Evolutionary conservation across 2,113 vertebrate genomes (phyloP).

Genomic region (Verasper variegatus): DNA sequence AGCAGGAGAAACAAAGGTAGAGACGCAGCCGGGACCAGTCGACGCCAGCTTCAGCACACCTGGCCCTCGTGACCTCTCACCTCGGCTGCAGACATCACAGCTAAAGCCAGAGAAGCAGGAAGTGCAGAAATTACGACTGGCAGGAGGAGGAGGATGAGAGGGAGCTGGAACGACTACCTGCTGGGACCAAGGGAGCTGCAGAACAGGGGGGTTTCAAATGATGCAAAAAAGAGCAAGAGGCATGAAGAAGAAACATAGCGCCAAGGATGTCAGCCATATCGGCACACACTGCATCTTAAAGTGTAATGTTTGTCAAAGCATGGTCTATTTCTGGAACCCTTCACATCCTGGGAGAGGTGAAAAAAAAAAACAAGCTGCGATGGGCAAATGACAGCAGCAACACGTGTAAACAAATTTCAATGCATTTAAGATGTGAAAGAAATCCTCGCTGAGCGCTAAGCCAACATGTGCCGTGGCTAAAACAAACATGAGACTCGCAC

Average conservation of each 20-base stretch:
- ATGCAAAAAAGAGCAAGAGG: conserved; percentile 7
- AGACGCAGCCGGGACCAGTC: conserved; percentile 31
- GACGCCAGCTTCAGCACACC: conserved; percentile 60
- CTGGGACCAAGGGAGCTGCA: conserved; percentile 38
- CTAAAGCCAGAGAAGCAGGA: conserved; percentile 53
- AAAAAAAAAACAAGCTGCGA: background rate
- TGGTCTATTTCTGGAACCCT: conserved; percentile 30
- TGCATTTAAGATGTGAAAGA: conserved; percentile 39
- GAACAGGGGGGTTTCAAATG: conserved; percentile 10
- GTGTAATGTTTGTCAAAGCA: conserved; percentile 20
- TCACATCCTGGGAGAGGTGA: background rate
- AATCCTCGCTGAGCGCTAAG: conserved; percentile 41
- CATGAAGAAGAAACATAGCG: conserved; percentile 34
- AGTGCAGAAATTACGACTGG: conserved; percentile 54
- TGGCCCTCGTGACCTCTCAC: conserved; percentile 65
- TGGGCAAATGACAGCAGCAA: conserved; percentile 35
- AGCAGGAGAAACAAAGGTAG: conserved; percentile 58
- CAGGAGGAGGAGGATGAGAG: conserved; percentile 45
- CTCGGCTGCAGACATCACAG: conserved; percentile 59
- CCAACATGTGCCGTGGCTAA: conserved; percentile 48
- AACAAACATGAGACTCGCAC: conserved; percentile 36
- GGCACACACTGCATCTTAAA: conserved; percentile 2
- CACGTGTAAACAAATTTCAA: conserved; percentile 53
- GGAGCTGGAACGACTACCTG: conserved; percentile 13
- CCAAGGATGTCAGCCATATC: conserved; percentile 19